A percentile compares a stretch with the other conserved stretches of the same genome.
phyloP scores from a whole-genome alignment of 92 coral and sea anemone species.

The Hydrozoanthus gracilis region DNA sequence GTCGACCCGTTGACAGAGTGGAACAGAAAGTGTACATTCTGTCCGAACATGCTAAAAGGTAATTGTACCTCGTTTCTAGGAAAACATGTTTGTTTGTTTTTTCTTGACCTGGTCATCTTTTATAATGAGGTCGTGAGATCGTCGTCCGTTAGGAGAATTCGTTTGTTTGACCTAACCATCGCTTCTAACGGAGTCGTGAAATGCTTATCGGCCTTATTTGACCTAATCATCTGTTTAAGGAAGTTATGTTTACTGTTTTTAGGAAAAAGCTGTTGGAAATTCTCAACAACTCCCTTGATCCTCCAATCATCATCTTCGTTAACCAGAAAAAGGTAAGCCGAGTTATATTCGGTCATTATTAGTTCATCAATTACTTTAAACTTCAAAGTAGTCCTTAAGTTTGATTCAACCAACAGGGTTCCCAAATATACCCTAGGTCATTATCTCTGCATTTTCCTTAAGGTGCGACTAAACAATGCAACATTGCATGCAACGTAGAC shows the following conservation, averaged over 20 bases:
- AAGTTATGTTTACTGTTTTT: not conserved
- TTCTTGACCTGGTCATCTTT: too few species aligned
- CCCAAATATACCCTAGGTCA: too few species aligned
- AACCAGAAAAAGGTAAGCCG: constrained; percentile 94
- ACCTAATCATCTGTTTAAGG: not conserved
- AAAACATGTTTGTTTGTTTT: not conserved
- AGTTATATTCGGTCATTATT: not conserved
- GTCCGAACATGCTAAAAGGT: constrained; percentile 92
- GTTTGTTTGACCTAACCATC: too few species aligned
- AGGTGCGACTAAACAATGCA: too few species aligned
- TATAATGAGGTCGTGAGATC: too few species aligned
- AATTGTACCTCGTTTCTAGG: not conserved
- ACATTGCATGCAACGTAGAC: too few species aligned
- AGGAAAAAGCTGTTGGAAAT: constrained; percentile 97
- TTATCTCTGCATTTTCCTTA: too few species aligned
- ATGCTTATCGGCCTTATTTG: not conserved
- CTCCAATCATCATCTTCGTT: constrained; percentile 96
- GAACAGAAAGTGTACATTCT: constrained; percentile 86
- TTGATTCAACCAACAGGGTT: too few species aligned
- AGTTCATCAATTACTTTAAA: too few species aligned
- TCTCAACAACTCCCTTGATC: constrained; percentile 83
- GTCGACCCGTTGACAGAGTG: constrained; percentile 96
- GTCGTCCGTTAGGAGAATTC: too few species aligned
- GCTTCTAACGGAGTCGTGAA: too few species aligned
- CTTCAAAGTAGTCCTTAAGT: too few species aligned